Evolutionary conservation across 2,113 vertebrate species (phyloP).

Genomic region (Notothenia coriiceps): DNA sequence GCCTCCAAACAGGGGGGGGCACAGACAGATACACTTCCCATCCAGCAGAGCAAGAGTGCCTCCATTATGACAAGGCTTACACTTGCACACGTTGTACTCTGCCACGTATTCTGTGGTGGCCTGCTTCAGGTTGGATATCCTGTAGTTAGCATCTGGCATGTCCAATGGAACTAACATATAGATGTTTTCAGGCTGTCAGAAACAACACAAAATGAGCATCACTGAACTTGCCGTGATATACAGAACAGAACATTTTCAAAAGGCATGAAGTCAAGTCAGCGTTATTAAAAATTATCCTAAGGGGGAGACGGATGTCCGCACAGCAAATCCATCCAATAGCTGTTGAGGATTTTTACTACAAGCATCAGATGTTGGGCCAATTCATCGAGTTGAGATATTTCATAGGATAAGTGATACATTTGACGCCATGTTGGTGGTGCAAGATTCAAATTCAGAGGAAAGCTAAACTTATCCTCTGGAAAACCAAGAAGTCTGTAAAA

Average conservation of each 20-base stretch:
- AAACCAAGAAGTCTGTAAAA: no score
- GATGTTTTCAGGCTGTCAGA: slow-evolving; percentile 84
- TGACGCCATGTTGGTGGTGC: not conserved
- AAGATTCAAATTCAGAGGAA: no score
- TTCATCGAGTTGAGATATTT: not conserved
- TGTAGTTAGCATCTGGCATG: slow-evolving; percentile 79
- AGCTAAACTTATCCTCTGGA: not conserved
- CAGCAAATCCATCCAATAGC: not conserved
- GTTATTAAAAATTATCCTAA: not conserved
- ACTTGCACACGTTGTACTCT: slow-evolving; percentile 89
- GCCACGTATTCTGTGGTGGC: slow-evolving; percentile 87
- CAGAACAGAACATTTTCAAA: no score
- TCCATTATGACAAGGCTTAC: slow-evolving; percentile 89
- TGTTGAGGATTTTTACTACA: not conserved
- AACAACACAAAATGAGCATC: slow-evolving; percentile 30
- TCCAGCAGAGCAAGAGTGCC: slow-evolving; percentile 86
- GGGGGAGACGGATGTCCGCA: no score
- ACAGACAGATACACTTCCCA: slow-evolving; percentile 88
- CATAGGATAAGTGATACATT: not conserved
- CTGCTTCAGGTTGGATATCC: slow-evolving; percentile 86
- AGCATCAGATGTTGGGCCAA: not conserved
- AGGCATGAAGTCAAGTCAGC: no score
- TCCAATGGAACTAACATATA: slow-evolving; percentile 86
- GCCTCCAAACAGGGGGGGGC: slow-evolving; percentile 82
- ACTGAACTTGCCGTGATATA: not conserved